Percentiles rank a stretch among this genome's conserved stretches.
Conservation (phyloP, 30 jellyfish, hydroid and myxozoan species). For the Hydractinia symbiolongicarpus region DNA sequence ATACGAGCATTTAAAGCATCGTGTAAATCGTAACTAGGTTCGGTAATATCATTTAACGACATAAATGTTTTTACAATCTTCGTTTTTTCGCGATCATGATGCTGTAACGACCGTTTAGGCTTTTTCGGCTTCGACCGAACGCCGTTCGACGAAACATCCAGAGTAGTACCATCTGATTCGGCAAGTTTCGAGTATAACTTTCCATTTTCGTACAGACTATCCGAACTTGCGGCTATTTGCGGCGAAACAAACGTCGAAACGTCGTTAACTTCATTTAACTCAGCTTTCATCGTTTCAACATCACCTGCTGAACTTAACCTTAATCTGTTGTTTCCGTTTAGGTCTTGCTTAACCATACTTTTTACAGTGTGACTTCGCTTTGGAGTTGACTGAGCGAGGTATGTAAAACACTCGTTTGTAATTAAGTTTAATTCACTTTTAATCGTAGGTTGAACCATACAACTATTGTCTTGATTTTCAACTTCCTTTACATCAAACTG, state of each 20-base stretch:
- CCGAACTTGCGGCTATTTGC: slow-evolving; percentile 7
- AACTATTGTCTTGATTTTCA: no score
- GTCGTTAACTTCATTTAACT: neutral
- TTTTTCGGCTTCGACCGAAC: slow-evolving; percentile 11
- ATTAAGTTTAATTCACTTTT: no score
- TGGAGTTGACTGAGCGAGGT: no score
- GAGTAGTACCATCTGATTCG: slow-evolving; percentile 9
- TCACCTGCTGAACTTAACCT: no score
- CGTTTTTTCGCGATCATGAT: neutral
- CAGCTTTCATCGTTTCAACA: neutral
- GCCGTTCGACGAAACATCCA: neutral
- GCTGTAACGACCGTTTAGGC: slow-evolving; percentile 27
- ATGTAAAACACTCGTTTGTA: no score
- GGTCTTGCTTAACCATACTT: no score
- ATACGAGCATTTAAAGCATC: slow-evolving; percentile 2
- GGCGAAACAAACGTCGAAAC: neutral
- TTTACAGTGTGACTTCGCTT: no score
- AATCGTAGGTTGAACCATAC: no score
- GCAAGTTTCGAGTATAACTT: slow-evolving; percentile 14
- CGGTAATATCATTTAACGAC: slow-evolving; percentile 11
- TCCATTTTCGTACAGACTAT: slow-evolving; percentile 24
- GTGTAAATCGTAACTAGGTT: neutral
- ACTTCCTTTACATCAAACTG: neutral
- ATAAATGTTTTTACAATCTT: neutral
- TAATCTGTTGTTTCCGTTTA: no score